phyloP scores from a whole-genome alignment of 2,888 invertebrate species.

The Fragum fragum region DNA sequence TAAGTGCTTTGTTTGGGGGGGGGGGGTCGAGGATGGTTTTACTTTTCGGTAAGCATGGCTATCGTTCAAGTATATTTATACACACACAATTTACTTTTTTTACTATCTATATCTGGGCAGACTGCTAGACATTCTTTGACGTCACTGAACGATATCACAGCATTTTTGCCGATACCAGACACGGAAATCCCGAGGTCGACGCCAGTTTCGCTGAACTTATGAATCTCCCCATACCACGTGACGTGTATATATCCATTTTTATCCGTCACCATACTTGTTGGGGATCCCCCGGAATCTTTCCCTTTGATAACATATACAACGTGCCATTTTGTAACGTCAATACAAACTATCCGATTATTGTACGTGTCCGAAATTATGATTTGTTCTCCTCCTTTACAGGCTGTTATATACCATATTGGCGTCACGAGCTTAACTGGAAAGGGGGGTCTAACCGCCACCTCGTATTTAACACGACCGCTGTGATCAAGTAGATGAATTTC shows the following conservation, averaged over 20 bases:
- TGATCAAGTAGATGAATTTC: constrained; percentile 49
- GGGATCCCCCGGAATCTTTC: constrained; percentile 40
- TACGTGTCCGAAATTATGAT: constrained; percentile 53
- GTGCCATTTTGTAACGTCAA: constrained; percentile 52
- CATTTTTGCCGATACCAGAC: constrained; percentile 27
- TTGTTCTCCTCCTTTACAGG: constrained; percentile 36
- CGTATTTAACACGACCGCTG: constrained; percentile 40
- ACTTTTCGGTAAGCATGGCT: too few species aligned
- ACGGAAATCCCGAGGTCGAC: constrained; percentile 53
- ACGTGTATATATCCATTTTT: constrained; percentile 46
- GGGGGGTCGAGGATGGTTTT: too few species aligned
- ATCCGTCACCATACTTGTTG: constrained; percentile 50
- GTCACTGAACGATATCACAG: constrained; percentile 42
- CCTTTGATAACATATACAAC: constrained; percentile 55
- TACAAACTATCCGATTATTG: constrained; percentile 53
- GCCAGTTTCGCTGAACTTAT: constrained; percentile 48
- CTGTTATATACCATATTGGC: constrained; percentile 53
- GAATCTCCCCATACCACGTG: constrained; percentile 59
- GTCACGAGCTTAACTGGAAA: constrained; percentile 45
- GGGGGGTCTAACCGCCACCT: constrained; percentile 48
- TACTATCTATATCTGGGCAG: constrained; percentile 17
- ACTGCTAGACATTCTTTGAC: constrained; percentile 32
- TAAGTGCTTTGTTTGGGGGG: too few species aligned
- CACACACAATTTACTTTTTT: constrained; percentile 37
- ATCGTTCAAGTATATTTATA: constrained; percentile 12